Conservation (phyloP, 2,888 invertebrate genomes). For the Aphodius granarius region DNA sequence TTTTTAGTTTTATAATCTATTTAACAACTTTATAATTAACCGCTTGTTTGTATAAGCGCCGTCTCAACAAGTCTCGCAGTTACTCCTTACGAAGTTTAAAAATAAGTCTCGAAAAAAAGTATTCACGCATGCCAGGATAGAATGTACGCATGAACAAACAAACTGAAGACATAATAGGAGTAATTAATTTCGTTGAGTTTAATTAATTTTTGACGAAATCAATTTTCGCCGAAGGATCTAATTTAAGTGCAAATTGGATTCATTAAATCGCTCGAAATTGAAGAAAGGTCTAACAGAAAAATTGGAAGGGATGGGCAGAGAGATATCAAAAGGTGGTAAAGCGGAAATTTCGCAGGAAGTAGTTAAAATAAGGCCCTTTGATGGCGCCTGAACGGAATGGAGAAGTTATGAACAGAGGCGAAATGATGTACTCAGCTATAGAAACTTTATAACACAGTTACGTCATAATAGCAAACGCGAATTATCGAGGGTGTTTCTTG, state of each 20-base stretch:
- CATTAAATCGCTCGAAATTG: background rate
- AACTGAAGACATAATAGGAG: background rate
- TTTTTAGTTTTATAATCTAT: background rate
- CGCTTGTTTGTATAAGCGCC: background rate
- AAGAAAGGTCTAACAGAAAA: background rate
- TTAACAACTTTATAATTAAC: background rate
- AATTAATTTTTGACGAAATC: background rate
- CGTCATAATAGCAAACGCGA: background rate
- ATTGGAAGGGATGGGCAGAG: background rate
- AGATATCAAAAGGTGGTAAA: background rate
- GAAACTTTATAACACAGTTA: background rate
- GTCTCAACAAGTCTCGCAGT: background rate
- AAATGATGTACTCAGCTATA: background rate
- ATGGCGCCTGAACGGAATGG: background rate
- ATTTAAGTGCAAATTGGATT: background rate
- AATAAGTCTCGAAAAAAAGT: too few relatives aligned
- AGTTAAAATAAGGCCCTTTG: background rate
- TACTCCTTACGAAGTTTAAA: too few relatives aligned
- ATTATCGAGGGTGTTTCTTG: background rate
- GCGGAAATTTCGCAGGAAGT: background rate
- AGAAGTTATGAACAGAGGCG: background rate
- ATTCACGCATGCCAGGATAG: background rate
- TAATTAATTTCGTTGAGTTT: background rate
- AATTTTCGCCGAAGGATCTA: background rate
- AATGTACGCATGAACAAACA: background rate